Evolutionary conservation across 2,113 vertebrate genomes (phyloP), one percentile per base, ranked within the genome.

Genomic region (Pao palembangensis): DNA sequence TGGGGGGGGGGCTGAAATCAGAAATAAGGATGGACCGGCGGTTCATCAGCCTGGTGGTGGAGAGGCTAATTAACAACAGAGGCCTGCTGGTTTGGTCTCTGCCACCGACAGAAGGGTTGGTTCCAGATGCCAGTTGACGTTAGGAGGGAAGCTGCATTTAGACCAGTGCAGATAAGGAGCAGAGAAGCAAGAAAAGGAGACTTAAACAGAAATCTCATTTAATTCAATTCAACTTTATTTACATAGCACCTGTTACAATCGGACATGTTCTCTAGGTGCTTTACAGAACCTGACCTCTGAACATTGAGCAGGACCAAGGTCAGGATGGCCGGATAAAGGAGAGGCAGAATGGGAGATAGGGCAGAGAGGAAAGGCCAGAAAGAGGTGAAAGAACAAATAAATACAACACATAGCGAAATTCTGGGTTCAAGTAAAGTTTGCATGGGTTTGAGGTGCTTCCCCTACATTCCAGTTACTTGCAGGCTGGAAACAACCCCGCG

Each of bases 101-200:
- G 77, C 34, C 62, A 55, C 52, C 67, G 67, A 69, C 81, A 81
- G 79, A 81, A 68, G 71, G 77, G 51, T 55, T 47, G 66, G 62
- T 76, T 81, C 60, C 78, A 74, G 75, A 78, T 76, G 67, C 70
- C 78, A 80, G 75, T 65, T 78, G 71, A 28, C 62, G 69, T 78
- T 59, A 73, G 58, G 64, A 73, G 79, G 72, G 57, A 65, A 61
- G 64, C 71, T 80, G 76, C 73, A 67, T 73, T 78, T 77, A 66
- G 57, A 77, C 80, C 61, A 75, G 75, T 73, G 64, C 50, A 43
- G 78, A 64, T 50, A 58, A 55, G 65, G 51, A 38, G 61, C 31
- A 41, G 56, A 62, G n/a, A 63, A 51, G 60, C 51, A 55, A 23
- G 50, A 67, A 57, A 46, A 50, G 23, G 11, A 55, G 6, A 58